A percentile compares a stretch with the other conserved stretches of the same genome.
phyloP scores from a whole-genome alignment of 2,888 invertebrate genomes.

The Diabrotica balteata region DNA sequence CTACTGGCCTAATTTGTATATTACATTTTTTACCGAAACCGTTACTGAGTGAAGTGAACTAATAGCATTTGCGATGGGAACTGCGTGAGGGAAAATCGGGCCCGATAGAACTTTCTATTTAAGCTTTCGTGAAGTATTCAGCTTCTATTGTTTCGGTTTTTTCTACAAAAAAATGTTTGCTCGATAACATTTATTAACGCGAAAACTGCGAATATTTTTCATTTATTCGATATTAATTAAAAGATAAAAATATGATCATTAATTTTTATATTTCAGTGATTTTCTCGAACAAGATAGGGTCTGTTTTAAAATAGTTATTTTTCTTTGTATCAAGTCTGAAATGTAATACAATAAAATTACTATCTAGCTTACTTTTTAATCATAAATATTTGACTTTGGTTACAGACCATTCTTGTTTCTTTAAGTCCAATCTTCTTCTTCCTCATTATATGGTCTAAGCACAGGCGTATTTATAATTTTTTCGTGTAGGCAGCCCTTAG shows the following conservation, averaged over 20 bases:
- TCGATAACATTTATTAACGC: background rate
- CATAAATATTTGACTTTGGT: no score
- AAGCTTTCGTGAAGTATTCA: slow-evolving; percentile 22
- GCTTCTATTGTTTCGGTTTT: slow-evolving; percentile 22
- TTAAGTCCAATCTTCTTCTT: no score
- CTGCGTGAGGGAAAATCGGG: slow-evolving; percentile 22
- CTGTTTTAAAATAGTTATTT: no score
- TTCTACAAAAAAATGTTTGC: slow-evolving; percentile 5
- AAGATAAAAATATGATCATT: background rate
- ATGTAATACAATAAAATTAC: no score
- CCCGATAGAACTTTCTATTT: slow-evolving; percentile 22
- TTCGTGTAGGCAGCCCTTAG: no score
- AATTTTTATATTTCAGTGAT: background rate
- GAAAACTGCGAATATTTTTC: no score
- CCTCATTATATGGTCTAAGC: no score
- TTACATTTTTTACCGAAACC: slow-evolving; percentile 13
- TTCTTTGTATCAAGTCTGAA: no score
- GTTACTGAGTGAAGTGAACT: slow-evolving; percentile 1
- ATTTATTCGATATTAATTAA: no score
- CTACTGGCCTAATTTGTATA: background rate
- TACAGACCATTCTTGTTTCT: no score
- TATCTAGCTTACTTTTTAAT: no score
- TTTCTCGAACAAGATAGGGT: background rate
- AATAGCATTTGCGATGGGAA: slow-evolving; percentile 22
- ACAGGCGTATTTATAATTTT: no score